These are phyloP conservation scores for Hirtodrosophila histrioides DNA, from an alignment of 2,888 invertebrate genomes.

Conservation along the genomic window DNA sequence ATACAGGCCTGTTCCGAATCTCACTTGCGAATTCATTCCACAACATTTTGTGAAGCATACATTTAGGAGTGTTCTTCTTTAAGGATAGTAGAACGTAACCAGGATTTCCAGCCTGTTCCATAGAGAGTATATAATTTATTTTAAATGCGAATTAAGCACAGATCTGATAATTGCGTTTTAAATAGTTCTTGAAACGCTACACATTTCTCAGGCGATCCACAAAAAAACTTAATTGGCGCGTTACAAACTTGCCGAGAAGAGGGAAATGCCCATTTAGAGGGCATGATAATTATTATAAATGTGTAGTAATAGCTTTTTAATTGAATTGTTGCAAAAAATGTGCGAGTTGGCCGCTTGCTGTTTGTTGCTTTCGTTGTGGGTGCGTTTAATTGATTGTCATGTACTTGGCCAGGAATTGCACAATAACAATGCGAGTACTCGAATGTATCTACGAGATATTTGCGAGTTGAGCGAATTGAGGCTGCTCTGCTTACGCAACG, in stretches of 20 bases:
- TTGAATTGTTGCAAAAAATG: conserved; percentile 74
- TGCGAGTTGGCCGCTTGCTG: conserved; percentile 23
- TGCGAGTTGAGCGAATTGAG: conserved; percentile 27
- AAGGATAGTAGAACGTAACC: too few relatives aligned
- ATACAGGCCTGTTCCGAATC: too few relatives aligned
- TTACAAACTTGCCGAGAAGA: background rate
- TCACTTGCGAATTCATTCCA: too few relatives aligned
- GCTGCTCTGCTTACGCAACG: conserved; percentile 72
- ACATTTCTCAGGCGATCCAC: too few relatives aligned
- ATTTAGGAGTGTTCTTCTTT: too few relatives aligned
- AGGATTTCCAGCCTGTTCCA: too few relatives aligned
- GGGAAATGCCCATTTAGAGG: conserved; percentile 8
- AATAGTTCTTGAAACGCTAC: too few relatives aligned
- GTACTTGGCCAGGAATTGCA: conserved; percentile 62
- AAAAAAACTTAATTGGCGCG: too few relatives aligned
- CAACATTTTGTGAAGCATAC: too few relatives aligned
- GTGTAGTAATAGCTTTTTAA: conserved; percentile 72
- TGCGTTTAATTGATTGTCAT: conserved; percentile 72
- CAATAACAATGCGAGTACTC: conserved; percentile 48
- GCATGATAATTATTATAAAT: conserved; percentile 42
- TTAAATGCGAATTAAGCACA: too few relatives aligned
- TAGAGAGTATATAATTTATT: too few relatives aligned
- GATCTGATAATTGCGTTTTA: too few relatives aligned
- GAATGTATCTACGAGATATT: conserved; percentile 10
- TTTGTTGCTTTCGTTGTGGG: conserved; percentile 36